Evolutionary conservation across 1,140 invertebrate species (phyloP).

Genomic region (Bombyx mori): DNA sequence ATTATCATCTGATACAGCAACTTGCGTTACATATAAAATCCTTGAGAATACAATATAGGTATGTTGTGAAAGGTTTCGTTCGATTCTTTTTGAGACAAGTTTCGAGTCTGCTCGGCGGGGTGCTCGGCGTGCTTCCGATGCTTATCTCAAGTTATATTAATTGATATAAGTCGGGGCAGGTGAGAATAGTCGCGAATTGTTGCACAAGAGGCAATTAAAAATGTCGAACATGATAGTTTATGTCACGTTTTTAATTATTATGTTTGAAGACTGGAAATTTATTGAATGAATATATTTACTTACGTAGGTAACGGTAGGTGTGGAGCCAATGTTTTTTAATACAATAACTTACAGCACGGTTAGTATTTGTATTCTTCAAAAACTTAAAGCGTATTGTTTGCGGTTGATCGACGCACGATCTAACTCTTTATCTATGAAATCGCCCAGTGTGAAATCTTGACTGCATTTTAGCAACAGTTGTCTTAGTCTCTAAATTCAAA

Average conservation of each 20-base stretch:
- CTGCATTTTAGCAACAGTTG: too few species aligned
- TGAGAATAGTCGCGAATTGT: conserved; percentile 20
- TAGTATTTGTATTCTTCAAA: too few species aligned
- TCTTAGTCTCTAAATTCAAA: too few species aligned
- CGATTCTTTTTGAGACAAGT: conserved; percentile 6
- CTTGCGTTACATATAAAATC: too few species aligned
- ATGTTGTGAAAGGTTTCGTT: conserved; percentile 12
- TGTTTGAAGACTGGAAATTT: background rate
- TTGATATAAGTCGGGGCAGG: conserved; percentile 20
- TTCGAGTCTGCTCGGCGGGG: conserved; percentile 9
- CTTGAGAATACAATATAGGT: background rate
- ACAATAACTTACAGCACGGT: too few species aligned
- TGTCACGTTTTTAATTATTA: conserved; percentile 10
- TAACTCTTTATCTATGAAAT: background rate
- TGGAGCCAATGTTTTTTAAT: too few species aligned
- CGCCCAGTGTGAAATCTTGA: too few species aligned
- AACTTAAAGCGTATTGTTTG: too few species aligned
- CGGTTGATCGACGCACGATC: too few species aligned
- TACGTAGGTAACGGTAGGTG: background rate
- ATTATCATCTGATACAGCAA: too few species aligned
- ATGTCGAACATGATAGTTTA: conserved; percentile 18
- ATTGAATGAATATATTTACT: background rate
- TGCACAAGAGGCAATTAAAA: conserved; percentile 20
- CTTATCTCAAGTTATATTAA: conserved; percentile 23
- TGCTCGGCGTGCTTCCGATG: conserved; percentile 11